Conservation (phyloP, 2,888 invertebrate genomes). For the Aleiodes testaceus region DNA sequence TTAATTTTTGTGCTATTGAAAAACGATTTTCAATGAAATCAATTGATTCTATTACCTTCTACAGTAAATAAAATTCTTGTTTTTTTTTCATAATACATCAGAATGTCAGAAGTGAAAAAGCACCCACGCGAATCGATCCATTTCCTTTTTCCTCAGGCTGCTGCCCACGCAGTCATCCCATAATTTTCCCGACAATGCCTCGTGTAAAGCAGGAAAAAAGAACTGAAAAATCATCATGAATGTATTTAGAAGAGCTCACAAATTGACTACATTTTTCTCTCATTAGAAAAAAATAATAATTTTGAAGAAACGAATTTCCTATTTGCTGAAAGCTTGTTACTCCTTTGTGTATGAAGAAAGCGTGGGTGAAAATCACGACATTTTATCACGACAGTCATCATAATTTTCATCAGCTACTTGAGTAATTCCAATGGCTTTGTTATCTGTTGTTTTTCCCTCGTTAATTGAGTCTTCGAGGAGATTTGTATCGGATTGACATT, state of each 20-base stretch:
- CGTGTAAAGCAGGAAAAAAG: background rate
- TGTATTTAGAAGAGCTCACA: background rate
- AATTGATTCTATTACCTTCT: conserved; percentile 55
- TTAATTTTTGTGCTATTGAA: no score
- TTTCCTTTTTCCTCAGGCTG: conserved; percentile 34
- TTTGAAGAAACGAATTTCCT: conserved; percentile 4
- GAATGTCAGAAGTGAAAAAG: conserved; percentile 21
- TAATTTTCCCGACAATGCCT: background rate
- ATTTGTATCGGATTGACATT: conserved; percentile 16
- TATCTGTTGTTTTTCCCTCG: background rate
- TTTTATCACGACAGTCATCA: conserved; percentile 34
- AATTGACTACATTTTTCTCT: conserved; percentile 22
- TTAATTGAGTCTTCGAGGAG: conserved; percentile 3
- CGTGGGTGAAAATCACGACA: conserved; percentile 24
- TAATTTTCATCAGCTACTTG: conserved; percentile 10
- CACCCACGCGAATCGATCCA: conserved; percentile 37
- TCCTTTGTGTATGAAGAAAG: conserved; percentile 12
- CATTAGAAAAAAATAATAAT: background rate
- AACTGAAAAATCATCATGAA: background rate
- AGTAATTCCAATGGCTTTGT: background rate
- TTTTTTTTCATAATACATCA: conserved; percentile 14
- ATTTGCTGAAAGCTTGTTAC: conserved; percentile 17
- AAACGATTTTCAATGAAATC: conserved; percentile 41
- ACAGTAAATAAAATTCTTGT: background rate
- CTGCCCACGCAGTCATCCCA: conserved; percentile 28